phyloP scores from a whole-genome alignment of 1,140 invertebrate genomes.

The Helicoverpa armigera region DNA sequence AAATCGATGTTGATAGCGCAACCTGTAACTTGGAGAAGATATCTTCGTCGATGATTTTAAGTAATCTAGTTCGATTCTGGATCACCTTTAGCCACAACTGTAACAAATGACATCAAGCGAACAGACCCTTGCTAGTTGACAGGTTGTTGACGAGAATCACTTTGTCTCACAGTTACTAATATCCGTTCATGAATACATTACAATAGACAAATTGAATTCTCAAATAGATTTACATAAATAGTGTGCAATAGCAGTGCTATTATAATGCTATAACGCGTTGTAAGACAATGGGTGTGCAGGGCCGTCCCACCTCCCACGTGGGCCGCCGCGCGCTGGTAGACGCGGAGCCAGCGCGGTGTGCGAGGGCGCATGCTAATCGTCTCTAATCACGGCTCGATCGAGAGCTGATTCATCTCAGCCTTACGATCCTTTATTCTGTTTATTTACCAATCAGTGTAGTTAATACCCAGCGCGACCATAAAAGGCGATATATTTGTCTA shows the following conservation, averaged over 20 bases:
- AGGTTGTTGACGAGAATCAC: conserved; percentile 63
- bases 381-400: conserved; percentile 82
- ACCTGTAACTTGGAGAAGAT: no score
- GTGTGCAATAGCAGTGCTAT: conserved; percentile 78
- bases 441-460: conserved; percentile 83
- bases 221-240: conserved; percentile 82
- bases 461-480: conserved; percentile 79
- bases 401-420: conserved; percentile 80
- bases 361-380: conserved; percentile 82
- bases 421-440: conserved; percentile 77
- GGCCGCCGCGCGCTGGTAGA: conserved; percentile 41
- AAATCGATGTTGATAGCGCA: no score
- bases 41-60: no score
- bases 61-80: background rate
- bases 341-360: conserved; percentile 45
- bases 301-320: conserved; percentile 80
- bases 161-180: conserved; percentile 64
- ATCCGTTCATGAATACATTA: conserved; percentile 73
- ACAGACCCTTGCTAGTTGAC: conserved; percentile 59
- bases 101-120: conserved; percentile 50
- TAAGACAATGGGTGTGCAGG: conserved; percentile 78
- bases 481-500: conserved; percentile 84
- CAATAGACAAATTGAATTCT: conserved; percentile 81
- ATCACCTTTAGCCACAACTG: conserved; percentile 26
- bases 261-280: conserved; percentile 79